These are phyloP conservation scores for Camponotus vicinus DNA, from an alignment of 1,140 invertebrate species.

Conservation along the genomic window DNA sequence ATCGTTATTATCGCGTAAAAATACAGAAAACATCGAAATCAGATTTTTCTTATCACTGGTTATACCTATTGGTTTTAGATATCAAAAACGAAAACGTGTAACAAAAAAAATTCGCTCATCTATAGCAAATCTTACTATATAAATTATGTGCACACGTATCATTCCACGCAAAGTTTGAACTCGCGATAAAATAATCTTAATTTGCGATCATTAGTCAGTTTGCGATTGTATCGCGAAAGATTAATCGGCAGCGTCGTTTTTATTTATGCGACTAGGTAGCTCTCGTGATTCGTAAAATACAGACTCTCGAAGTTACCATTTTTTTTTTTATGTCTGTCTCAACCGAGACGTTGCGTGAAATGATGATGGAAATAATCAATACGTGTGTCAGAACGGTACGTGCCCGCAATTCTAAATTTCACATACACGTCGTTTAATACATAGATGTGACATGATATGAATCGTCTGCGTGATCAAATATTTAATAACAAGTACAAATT, in stretches of 20 bases:
- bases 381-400: background rate
- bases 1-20: background rate
- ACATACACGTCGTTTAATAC: background rate
- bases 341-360: background rate
- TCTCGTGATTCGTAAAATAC: background rate
- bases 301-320: background rate
- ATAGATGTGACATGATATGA: background rate
- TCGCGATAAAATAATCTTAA: slow-evolving; percentile 25
- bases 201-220: background rate
- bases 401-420: background rate
- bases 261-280: background rate
- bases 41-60: slow-evolving; percentile 6
- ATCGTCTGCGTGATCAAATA: background rate
- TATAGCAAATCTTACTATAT: background rate
- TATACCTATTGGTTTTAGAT: background rate
- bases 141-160: background rate
- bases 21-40: background rate
- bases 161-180: background rate
- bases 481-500: background rate
- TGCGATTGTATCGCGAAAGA: background rate
- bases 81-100: slow-evolving; percentile 1
- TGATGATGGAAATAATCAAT: slow-evolving; percentile 11
- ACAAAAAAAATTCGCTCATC: slow-evolving; percentile 9
- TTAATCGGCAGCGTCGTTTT: background rate
- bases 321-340: slow-evolving; percentile 9